Conservation (phyloP, 2,888 invertebrate genomes). For the Dicranocentrus wangi region DNA sequence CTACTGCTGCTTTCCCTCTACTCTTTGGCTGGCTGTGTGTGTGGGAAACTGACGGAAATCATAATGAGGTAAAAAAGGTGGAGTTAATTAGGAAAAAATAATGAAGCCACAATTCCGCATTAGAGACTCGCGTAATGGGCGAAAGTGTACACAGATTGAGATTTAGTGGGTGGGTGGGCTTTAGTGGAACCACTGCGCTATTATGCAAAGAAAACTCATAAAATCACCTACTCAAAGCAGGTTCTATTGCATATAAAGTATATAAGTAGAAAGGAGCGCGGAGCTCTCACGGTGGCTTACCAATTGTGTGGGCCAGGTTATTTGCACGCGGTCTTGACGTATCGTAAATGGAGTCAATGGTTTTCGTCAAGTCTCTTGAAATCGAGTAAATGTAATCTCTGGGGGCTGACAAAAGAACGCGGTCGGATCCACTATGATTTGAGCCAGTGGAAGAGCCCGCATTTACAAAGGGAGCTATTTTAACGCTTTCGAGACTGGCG, state of each 20-base stretch:
- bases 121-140: slow-evolving; percentile 56
- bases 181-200: too few species aligned
- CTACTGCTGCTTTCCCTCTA: too few species aligned
- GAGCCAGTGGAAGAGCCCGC: slow-evolving; percentile 73
- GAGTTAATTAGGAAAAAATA: slow-evolving; percentile 66
- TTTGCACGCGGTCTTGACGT: slow-evolving; percentile 72
- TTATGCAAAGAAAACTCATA: too few species aligned
- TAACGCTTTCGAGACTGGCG: slow-evolving; percentile 73
- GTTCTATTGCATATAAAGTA: too few species aligned
- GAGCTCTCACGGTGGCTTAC: slow-evolving; percentile 69
- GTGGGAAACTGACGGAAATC: slow-evolving; percentile 27
- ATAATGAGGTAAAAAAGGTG: slow-evolving; percentile 50
- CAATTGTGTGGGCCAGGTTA: slow-evolving; percentile 72
- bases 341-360: slow-evolving; percentile 73
- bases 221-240: too few species aligned
- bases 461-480: slow-evolving; percentile 73
- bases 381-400: slow-evolving; percentile 73
- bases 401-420: slow-evolving; percentile 73
- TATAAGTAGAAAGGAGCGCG: too few species aligned
- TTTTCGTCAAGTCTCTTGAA: slow-evolving; percentile 73
- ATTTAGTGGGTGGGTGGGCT: too few species aligned
- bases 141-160: slow-evolving; percentile 30
- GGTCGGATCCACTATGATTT: slow-evolving; percentile 73
- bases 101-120: slow-evolving; percentile 62
- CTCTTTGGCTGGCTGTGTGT: too few species aligned